phyloP scores from a whole-genome alignment of 64 coral and sea anemone species.

The Actinia equina region DNA sequence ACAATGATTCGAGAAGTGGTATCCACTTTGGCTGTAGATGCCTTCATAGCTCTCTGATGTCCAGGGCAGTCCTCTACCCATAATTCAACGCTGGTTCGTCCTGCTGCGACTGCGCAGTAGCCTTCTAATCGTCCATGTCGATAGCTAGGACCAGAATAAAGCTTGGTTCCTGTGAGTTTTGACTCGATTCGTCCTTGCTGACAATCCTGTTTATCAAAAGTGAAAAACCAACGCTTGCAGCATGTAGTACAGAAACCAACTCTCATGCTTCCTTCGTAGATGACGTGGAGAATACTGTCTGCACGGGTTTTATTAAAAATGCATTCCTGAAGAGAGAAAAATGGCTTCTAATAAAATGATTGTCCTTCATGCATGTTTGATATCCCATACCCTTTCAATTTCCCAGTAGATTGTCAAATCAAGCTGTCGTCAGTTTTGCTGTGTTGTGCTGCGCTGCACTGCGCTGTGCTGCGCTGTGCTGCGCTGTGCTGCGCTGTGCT shows the following conservation, averaged over 20 bases:
- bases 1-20: slow-evolving; percentile 57
- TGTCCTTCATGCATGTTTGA: too few relatives aligned
- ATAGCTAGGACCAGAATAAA: slow-evolving; percentile 52
- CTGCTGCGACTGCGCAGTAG: slow-evolving; percentile 66
- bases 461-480: too few relatives aligned
- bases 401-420: too few relatives aligned
- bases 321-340: slow-evolving; percentile 47
- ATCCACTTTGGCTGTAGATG: slow-evolving; percentile 29
- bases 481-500: too few relatives aligned
- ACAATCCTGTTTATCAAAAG: slow-evolving; percentile 57
- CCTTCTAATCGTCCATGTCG: slow-evolving; percentile 72
- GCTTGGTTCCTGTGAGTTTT: slow-evolving; percentile 52
- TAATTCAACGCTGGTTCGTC: slow-evolving; percentile 50
- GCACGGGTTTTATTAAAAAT: slow-evolving; percentile 46
- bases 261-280: slow-evolving; percentile 80
- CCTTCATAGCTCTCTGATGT: slow-evolving; percentile 40
- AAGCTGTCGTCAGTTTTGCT: too few relatives aligned
- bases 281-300: slow-evolving; percentile 51
- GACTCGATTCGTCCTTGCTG: slow-evolving; percentile 45
- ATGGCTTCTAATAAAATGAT: too few relatives aligned
- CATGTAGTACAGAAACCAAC: slow-evolving; percentile 77
- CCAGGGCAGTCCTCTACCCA: slow-evolving; percentile 74
- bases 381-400: too few relatives aligned
- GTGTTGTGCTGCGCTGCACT: too few relatives aligned
- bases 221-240: slow-evolving; percentile 88